Base-by-base conservation (phyloP, 2,797 vertebrate genomes). In the Crax fasciolata region DNA sequence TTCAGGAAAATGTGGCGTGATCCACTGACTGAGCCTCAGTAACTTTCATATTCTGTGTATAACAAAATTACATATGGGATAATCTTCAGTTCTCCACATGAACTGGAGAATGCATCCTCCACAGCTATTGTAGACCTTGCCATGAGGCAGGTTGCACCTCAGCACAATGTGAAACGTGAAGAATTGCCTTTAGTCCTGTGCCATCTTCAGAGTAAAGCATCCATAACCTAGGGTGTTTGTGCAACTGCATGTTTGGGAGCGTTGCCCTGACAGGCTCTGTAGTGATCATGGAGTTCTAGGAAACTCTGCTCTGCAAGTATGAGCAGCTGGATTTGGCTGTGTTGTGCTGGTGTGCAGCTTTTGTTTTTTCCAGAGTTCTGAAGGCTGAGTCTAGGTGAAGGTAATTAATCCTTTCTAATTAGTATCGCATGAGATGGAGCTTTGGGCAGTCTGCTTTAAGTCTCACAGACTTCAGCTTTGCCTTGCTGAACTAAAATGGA, bases 221-320 rank as follows among this genome's bases (percentile, higher is more conserved):
- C 25, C 1, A 0, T 39, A 58, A 17, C 70, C 58, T 38, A 0
- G 0, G 62, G 58, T 28, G 23, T 81, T 80, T 68, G 55, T 86
- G 71, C 41, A 75, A 0, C 32, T 58, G 54, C 25, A 2, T 43
- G 55, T 9, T 8, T 59, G 62, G 61, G 55, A 81, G 21, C 32
- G 2, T 68, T 89, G 44, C 25, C 66, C 74, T 28, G 27, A 23
- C 73, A 61, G 54, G 80, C 62, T 71, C 66, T 0, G 0, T 23
- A 44, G 43, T 6, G 8, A 54, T 5, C 0, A 0, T 9, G 24
- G 70, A 3, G 0, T 57, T 90, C 72, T 5, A 13, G 62, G 74
- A 93, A 46, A 21, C 54, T 75, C 38, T 65, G 49, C 21, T 41
- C 32, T 83, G 80, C 85, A 57, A 39, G 72, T 83, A 27, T 0